phyloP scores from a whole-genome alignment of 2,888 invertebrate species.

The Drosophila pseudotalamancana region DNA sequence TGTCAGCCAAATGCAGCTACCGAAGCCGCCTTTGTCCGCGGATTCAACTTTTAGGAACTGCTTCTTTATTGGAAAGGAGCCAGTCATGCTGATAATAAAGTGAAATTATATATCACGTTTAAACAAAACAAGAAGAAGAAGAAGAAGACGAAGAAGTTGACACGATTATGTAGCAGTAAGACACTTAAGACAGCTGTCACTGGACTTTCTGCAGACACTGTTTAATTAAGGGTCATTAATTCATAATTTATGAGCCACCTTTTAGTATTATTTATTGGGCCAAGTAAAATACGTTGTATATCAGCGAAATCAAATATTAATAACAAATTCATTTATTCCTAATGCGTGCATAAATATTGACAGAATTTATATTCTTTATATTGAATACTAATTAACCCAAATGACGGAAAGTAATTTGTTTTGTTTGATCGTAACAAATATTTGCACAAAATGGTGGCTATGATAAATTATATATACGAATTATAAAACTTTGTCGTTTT shows the following conservation, averaged over 20 bases:
- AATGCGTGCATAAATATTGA: constrained; percentile 13
- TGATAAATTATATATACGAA: too few relatives aligned
- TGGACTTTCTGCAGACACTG: constrained; percentile 18
- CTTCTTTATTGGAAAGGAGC: constrained; percentile 32
- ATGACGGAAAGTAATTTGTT: constrained; percentile 3
- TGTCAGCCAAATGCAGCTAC: constrained; percentile 38
- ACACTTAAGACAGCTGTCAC: constrained; percentile 8
- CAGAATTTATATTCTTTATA: not conserved
- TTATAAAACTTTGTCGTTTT: too few relatives aligned
- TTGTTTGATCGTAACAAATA: not conserved
- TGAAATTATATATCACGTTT: constrained; percentile 5
- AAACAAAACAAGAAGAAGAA: not conserved
- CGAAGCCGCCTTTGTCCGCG: constrained; percentile 29
- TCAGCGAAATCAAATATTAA: constrained; percentile 32
- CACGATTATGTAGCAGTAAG: not conserved
- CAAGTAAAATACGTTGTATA: not conserved
- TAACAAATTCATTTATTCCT: constrained; percentile 15
- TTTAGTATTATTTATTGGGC: constrained; percentile 1
- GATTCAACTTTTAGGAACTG: constrained; percentile 26
- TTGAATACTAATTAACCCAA: constrained; percentile 19
- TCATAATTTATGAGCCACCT: constrained; percentile 53
- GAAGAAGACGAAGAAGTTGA: not conserved
- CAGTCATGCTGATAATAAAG: constrained; percentile 39
- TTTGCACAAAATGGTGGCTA: too few relatives aligned
- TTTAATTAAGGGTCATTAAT: constrained; percentile 50